Conservation (phyloP, 2,797 vertebrate species). For the Tachyglossus aculeatus region DNA sequence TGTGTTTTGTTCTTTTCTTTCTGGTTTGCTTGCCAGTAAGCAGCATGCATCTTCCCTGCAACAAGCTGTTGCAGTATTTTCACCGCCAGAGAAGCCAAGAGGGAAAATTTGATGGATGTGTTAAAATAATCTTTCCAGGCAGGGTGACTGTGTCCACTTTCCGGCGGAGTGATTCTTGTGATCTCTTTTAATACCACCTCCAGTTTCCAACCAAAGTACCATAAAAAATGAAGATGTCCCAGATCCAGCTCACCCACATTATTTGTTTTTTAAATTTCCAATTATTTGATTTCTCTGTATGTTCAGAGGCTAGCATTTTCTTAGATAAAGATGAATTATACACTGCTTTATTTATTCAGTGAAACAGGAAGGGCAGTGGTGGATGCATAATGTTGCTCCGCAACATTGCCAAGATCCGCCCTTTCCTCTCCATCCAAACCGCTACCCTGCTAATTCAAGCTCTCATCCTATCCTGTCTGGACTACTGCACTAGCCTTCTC, state of each 20-base stretch:
- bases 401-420: no score
- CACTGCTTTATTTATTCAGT: neutral
- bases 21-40: constrained; percentile 65
- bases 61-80: constrained; percentile 69
- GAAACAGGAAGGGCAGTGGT: no score
- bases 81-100: constrained; percentile 57
- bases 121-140: constrained; percentile 59
- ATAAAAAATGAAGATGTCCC: neutral
- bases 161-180: constrained; percentile 17
- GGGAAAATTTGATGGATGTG: constrained; percentile 54
- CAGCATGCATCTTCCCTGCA: constrained; percentile 63
- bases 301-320: neutral
- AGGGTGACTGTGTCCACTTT: constrained; percentile 28
- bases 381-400: no score
- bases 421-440: no score
- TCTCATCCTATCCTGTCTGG: no score
- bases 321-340: neutral
- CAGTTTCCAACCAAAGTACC: neutral
- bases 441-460: no score
- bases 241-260: neutral
- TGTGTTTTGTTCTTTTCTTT: constrained; percentile 46
- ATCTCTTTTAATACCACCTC: neutral
- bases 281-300: neutral
- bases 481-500: no score
- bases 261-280: constrained; percentile 1